These are phyloP conservation scores for Micronycteris hirsuta DNA, from an alignment of 2,113 vertebrate species.

Conservation along the genomic window DNA sequence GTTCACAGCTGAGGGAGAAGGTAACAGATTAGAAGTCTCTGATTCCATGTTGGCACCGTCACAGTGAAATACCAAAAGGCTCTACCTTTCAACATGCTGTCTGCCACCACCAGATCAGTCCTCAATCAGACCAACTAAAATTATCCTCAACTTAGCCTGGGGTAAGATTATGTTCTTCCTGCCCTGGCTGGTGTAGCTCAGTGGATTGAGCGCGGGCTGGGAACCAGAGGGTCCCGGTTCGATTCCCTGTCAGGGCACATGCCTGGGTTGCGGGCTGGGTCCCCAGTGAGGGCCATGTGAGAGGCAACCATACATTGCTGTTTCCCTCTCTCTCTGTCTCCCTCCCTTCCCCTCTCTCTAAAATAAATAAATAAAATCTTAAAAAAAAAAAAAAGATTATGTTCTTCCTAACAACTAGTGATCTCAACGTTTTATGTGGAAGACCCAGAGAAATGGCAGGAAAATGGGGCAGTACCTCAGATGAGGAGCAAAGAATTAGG, in stretches of 20 bases:
- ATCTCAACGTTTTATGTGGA: background rate
- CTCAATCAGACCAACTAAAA: background rate
- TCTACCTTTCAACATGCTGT: background rate
- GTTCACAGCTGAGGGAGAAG: background rate
- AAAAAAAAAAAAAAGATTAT: too few relatives aligned
- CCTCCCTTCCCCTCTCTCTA: too few relatives aligned
- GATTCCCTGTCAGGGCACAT: too few relatives aligned
- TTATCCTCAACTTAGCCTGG: background rate
- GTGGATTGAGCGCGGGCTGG: too few relatives aligned
- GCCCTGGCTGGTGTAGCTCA: too few relatives aligned
- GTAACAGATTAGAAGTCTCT: background rate
- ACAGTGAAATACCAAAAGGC: background rate
- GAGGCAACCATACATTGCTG: too few relatives aligned
- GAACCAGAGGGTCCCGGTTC: too few relatives aligned
- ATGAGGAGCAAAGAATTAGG: background rate
- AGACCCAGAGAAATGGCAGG: background rate
- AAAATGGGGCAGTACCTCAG: background rate
- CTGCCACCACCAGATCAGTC: background rate
- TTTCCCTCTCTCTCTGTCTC: too few relatives aligned
- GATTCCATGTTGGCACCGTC: background rate
- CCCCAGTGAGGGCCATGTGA: too few relatives aligned
- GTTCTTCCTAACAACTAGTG: rapidly evolving
- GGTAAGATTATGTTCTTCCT: background rate
- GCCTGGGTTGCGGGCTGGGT: too few relatives aligned
- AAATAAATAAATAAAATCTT: too few relatives aligned